Conservation (phyloP, 2,888 invertebrate genomes). For the Priocnemis perturbator region DNA sequence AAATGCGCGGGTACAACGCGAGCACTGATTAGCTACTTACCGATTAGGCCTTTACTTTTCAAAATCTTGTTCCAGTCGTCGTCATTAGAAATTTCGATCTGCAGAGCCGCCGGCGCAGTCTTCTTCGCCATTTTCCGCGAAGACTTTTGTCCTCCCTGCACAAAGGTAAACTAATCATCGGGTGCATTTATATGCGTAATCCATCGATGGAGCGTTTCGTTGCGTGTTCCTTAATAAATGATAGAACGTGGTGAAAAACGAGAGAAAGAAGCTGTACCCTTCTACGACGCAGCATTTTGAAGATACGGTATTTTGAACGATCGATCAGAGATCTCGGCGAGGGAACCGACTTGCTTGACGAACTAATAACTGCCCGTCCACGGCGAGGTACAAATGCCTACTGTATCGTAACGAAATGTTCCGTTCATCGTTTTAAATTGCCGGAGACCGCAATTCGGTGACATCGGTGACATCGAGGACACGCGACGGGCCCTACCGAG, state of each 20-base stretch:
- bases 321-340: too few relatives aligned
- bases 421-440: conserved; percentile 24
- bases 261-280: conserved; percentile 50
- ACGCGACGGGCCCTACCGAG: conserved; percentile 58
- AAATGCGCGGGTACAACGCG: too few relatives aligned
- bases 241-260: too few relatives aligned
- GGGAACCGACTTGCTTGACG: too few relatives aligned
- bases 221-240: too few relatives aligned
- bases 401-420: conserved; percentile 29
- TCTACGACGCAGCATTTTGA: conserved; percentile 60
- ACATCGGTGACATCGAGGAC: conserved; percentile 65
- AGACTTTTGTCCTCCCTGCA: conserved; percentile 61
- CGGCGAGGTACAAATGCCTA: conserved; percentile 18
- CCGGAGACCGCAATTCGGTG: conserved; percentile 46
- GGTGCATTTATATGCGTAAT: too few relatives aligned
- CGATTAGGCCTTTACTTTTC: conserved; percentile 84
- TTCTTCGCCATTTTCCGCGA: conserved; percentile 82
- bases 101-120: conserved; percentile 85
- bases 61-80: conserved; percentile 91
- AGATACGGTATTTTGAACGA: neutral
- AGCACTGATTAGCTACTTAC: conserved; percentile 42
- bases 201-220: too few relatives aligned
- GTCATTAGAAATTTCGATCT: conserved; percentile 87
- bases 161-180: conserved; percentile 15
- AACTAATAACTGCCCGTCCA: conserved; percentile 28